Evolutionary conservation across 2,888 invertebrate species (phyloP).

Genomic region (Mythimna pallens): DNA sequence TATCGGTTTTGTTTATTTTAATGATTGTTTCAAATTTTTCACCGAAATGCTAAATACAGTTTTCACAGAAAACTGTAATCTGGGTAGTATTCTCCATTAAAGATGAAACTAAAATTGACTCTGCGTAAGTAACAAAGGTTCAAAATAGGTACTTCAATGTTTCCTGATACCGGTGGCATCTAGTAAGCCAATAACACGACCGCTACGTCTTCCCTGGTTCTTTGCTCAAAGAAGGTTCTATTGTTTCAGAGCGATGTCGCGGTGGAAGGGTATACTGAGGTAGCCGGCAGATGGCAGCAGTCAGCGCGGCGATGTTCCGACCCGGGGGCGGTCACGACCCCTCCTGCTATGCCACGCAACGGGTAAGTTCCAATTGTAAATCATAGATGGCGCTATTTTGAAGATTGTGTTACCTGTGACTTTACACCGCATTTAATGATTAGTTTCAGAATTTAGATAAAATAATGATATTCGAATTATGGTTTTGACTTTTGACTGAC

Average conservation of each 20-base stretch:
- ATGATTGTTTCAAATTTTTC: no score
- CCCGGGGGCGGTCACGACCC: slow-evolving; percentile 92
- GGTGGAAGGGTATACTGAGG: slow-evolving; percentile 91
- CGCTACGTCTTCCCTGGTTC: not conserved
- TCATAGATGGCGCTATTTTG: slow-evolving; percentile 79
- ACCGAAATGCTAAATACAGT: no score
- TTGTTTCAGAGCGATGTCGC: slow-evolving; percentile 90
- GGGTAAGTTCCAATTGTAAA: slow-evolving; percentile 84
- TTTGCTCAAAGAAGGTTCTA: slow-evolving; percentile 44
- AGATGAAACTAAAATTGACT: no score
- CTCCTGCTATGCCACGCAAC: slow-evolving; percentile 92
- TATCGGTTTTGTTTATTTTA: no score
- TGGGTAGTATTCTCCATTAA: no score
- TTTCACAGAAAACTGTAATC: not conserved
- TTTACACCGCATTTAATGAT: not conserved
- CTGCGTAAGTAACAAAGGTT: no score
- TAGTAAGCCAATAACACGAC: slow-evolving; percentile 46
- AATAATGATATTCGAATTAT: not conserved
- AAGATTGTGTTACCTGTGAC: not conserved
- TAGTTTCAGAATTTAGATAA: not conserved
- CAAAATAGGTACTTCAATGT: no score
- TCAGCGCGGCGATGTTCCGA: slow-evolving; percentile 93
- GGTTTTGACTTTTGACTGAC: not conserved
- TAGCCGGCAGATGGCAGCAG: slow-evolving; percentile 93
- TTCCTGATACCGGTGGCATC: slow-evolving; percentile 52